Evolutionary conservation across 2,797 vertebrate species (phyloP), one percentile per base, ranked within the genome.

Genomic region (Melopsittacus undulatus): DNA sequence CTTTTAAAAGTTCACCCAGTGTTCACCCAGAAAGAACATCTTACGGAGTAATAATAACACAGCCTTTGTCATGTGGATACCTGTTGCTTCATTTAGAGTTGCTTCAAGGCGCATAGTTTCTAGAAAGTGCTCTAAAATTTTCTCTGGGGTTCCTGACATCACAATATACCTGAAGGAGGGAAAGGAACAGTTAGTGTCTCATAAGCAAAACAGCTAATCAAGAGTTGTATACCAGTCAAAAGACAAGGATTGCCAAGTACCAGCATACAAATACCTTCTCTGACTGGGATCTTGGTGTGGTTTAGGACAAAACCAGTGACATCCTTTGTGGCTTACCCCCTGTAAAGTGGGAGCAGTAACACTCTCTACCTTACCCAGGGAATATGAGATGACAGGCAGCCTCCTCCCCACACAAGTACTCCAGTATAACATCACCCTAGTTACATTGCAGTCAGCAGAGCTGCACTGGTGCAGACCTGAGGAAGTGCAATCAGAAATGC

Each of bases 121-220:
- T 87, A 99, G 98, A 97, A 99, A 99, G 97, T 99, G 99, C 97
- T 99, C 99, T 98, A 99, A 98, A 97, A 99, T 99, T 98, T 99
- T 99, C 98, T 99, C 99, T 56, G 99, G 99, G 22, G 99, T 99
- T 97, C 99, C 99, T 88, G 99, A 99, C 99, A 99, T 99, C 97
- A 99, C 99, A 96, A 98, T 99, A 98, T 99, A 99, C 97, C 99
- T 99, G 92, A 30, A 61, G 70, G 83, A 96, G 32, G 90, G 32
- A 97, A 97, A 94, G 83, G n/a, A 81, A 38, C 13, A 52, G 88
- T 96, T 91, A 96, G 42, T 21, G 59, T 95, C 93, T 64, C 74
- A 68, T 18, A 72, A 51, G 49, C 45, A 90, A 81, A 93, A 68
- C 22, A 66, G 52, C 11, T 52, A 32, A 83, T 34, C 20, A 80